Percentiles rank a stretch among this genome's conserved stretches.
These are phyloP conservation scores for Pristionchus entomophagus DNA, from an alignment of 2,888 invertebrate genomes.

Conservation along the genomic window DNA sequence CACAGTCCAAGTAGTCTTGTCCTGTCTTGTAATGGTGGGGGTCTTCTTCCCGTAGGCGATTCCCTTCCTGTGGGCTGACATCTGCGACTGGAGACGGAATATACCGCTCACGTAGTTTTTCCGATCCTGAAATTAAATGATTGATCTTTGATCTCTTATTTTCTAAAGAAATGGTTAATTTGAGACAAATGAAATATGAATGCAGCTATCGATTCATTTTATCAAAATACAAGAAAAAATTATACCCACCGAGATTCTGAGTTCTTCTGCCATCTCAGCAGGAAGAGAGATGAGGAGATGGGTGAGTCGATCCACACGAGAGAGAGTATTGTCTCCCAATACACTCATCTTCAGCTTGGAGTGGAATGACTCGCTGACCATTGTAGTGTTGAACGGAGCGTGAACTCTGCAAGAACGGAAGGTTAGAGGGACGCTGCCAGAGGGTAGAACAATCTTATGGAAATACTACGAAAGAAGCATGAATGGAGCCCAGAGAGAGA, in stretches of 20 bases:
- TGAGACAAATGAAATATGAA: too few relatives aligned
- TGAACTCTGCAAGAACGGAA: background rate
- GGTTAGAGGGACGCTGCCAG: background rate
- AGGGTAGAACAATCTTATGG: background rate
- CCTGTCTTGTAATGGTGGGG: too few relatives aligned
- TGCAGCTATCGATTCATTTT: too few relatives aligned
- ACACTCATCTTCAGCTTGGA: conserved; percentile 12
- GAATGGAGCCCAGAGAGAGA: background rate
- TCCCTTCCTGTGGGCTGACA: too few relatives aligned
- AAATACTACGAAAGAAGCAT: background rate
- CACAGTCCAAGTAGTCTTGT: too few relatives aligned
- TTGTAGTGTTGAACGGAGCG: background rate
- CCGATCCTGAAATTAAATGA: too few relatives aligned
- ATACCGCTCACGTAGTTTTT: too few relatives aligned
- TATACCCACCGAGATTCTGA: too few relatives aligned
- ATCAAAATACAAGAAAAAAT: too few relatives aligned
- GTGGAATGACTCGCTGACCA: background rate
- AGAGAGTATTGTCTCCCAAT: background rate
- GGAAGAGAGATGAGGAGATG: background rate
- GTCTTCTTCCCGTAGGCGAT: too few relatives aligned
- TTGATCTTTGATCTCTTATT: too few relatives aligned
- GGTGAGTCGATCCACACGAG: background rate
- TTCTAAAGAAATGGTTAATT: too few relatives aligned
- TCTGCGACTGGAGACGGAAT: background rate
- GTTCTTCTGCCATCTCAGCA: background rate